Conservation (phyloP, 2,888 invertebrate species). For the Lasiommata megera region DNA sequence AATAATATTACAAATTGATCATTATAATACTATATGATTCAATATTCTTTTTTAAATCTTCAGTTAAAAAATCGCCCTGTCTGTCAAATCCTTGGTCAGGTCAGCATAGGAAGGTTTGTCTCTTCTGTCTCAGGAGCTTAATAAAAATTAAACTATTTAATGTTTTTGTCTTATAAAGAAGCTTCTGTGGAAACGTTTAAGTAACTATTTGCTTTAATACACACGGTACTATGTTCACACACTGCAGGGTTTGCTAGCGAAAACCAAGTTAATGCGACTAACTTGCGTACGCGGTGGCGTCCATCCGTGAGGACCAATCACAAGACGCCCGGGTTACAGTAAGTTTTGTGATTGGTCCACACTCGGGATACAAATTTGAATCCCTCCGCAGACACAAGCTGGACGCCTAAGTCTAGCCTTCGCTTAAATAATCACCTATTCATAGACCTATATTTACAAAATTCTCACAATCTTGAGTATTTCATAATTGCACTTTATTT, state of each 20-base stretch:
- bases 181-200: background rate
- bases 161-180: background rate
- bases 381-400: no score
- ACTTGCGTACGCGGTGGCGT: no score
- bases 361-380: no score
- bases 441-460: conserved; percentile 66
- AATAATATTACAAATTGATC: no score
- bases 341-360: no score
- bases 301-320: no score
- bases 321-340: no score
- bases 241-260: conserved; percentile 40
- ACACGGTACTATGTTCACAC: conserved; percentile 30
- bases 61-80: no score
- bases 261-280: no score
- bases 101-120: background rate
- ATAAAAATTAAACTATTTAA: background rate
- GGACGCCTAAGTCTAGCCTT: conserved; percentile 34
- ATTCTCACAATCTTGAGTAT: conserved; percentile 78
- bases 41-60: no score
- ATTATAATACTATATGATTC: no score
- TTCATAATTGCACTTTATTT: conserved; percentile 79
- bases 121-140: background rate
- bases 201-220: conserved; percentile 26
- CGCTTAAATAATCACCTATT: conserved; percentile 68
- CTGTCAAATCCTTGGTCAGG: no score